A percentile compares a stretch with the other conserved stretches of the same genome.
Evolutionary conservation across 2,113 vertebrate genomes (phyloP).

Genomic region (Oryctolagus cuniculus): mOryCun1.1 NC_091436.1:70388001-70388500

Average conservation of each 20-base stretch:
- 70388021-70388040: background rate
- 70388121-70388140: background rate
- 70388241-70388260: slow-evolving; percentile 74
- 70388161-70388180: slow-evolving; percentile 69
- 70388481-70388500: slow-evolving; percentile 74
- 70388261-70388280: slow-evolving; percentile 66
- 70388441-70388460: slow-evolving; percentile 70
- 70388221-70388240: slow-evolving; percentile 77
- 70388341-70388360: slow-evolving; percentile 70
- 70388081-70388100: background rate
- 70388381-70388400: slow-evolving; percentile 67
- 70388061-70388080: slow-evolving; percentile 8
- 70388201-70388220: slow-evolving; percentile 58
- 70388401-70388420: slow-evolving; percentile 74
- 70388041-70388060: background rate
- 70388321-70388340: slow-evolving; percentile 67
- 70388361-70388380: slow-evolving; percentile 72
- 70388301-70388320: slow-evolving; percentile 55
- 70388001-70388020: slow-evolving; percentile 19
- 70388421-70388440: slow-evolving; percentile 74
- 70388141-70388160: slow-evolving; percentile 44
- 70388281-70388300: slow-evolving; percentile 37
- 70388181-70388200: slow-evolving; percentile 72
- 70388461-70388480: slow-evolving; percentile 76
- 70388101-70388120: slow-evolving; percentile 51